Evolutionary conservation across 2,888 invertebrate species (phyloP).

Genomic region (Hypomecis atomaria): DNA sequence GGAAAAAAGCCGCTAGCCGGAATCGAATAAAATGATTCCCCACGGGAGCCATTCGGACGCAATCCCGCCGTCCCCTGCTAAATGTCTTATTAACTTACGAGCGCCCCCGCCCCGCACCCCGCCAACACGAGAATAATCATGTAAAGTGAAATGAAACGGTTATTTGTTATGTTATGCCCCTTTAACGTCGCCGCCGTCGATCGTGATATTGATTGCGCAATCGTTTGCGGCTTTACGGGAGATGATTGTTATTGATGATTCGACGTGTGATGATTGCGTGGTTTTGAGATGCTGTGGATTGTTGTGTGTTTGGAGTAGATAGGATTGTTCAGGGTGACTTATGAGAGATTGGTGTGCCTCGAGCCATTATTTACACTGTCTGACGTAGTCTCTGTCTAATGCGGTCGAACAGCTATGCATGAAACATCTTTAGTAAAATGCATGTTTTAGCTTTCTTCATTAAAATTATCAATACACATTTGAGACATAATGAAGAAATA

Average conservation of each 20-base stretch:
- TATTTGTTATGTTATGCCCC: conserved; percentile 83
- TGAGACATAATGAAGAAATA: neutral
- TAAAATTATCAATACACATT: neutral
- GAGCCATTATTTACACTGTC: too few relatives aligned
- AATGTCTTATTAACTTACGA: conserved; percentile 85
- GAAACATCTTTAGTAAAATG: too few relatives aligned
- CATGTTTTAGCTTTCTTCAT: too few relatives aligned
- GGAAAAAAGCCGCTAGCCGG: conserved; percentile 84
- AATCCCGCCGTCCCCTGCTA: conserved; percentile 85
- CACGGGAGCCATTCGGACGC: conserved; percentile 88
- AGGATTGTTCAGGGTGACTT: too few relatives aligned
- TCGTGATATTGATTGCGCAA: conserved; percentile 71
- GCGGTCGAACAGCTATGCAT: too few relatives aligned
- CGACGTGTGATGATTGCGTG: conserved; percentile 34
- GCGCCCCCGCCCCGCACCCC: conserved; percentile 61
- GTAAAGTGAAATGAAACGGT: conserved; percentile 85
- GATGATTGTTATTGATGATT: conserved; percentile 37
- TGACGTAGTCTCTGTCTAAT: too few relatives aligned
- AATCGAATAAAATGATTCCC: conserved; percentile 91
- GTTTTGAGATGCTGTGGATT: conserved; percentile 4
- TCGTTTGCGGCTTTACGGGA: conserved; percentile 65
- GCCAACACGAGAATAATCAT: conserved; percentile 83
- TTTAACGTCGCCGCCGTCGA: conserved; percentile 58
- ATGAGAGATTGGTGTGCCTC: too few relatives aligned
- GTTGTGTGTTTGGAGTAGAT: neutral